Percentiles rank a stretch among this genome's conserved stretches.
phyloP scores from a whole-genome alignment of 2,888 invertebrate species.

The Dascillus cervinus region DNA sequence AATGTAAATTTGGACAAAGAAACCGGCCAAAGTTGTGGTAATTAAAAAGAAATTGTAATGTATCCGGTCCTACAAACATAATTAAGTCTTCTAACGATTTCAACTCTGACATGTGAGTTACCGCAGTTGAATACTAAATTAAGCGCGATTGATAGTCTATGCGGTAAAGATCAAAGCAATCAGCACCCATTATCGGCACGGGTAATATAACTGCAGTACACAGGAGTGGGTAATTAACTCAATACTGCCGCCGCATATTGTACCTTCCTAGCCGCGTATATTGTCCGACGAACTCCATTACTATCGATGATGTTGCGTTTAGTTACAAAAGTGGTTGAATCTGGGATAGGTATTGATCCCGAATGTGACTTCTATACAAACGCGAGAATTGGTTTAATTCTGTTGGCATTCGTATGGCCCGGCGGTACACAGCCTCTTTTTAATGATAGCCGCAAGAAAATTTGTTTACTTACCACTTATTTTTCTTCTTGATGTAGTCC shows the following conservation, averaged over 20 bases:
- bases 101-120: slow-evolving; percentile 18
- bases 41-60: too few relatives aligned
- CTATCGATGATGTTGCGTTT: slow-evolving; percentile 28
- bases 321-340: too few relatives aligned
- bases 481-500: slow-evolving; percentile 97
- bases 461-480: slow-evolving; percentile 73
- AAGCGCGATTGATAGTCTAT: slow-evolving; percentile 32
- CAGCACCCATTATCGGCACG: slow-evolving; percentile 30
- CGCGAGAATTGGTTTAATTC: too few relatives aligned
- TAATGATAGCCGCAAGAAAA: too few relatives aligned
- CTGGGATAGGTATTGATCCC: too few relatives aligned
- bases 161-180: slow-evolving; percentile 36
- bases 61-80: slow-evolving; percentile 18
- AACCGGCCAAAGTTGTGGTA: too few relatives aligned
- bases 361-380: too few relatives aligned
- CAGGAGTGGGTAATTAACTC: slow-evolving; percentile 24
- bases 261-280: slow-evolving; percentile 6
- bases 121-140: slow-evolving; percentile 31
- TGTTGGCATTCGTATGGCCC: too few relatives aligned
- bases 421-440: too few relatives aligned
- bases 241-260: slow-evolving; percentile 12
- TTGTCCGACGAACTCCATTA: slow-evolving; percentile 21
- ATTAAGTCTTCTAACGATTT: slow-evolving; percentile 24
- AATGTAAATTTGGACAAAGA: too few relatives aligned
- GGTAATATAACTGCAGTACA: slow-evolving; percentile 14